These are phyloP conservation scores for Thyatira batis DNA, from an alignment of 2,888 invertebrate species.

Conservation along the genomic window DNA sequence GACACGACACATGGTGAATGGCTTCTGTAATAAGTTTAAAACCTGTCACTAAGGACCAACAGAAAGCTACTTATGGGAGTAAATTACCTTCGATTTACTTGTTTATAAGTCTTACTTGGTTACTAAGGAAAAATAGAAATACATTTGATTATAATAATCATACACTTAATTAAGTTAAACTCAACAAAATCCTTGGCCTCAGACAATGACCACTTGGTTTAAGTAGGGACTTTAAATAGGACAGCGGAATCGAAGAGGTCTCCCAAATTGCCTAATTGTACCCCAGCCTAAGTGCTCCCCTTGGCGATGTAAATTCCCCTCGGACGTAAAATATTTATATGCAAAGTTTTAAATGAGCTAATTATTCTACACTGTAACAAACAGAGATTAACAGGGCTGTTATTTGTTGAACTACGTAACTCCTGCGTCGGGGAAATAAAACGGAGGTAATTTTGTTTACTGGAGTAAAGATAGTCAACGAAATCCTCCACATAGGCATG, in stretches of 20 bases:
- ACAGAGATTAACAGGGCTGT: conserved; percentile 24
- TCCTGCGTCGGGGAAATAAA: background rate
- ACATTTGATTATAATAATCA: too few species aligned
- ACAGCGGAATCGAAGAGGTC: background rate
- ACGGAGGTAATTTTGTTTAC: background rate
- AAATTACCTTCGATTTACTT: too few species aligned
- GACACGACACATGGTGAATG: too few species aligned
- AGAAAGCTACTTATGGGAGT: too few species aligned
- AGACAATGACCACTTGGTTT: background rate
- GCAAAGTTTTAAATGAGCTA: conserved; percentile 26
- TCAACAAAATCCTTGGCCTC: background rate
- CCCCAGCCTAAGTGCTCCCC: conserved; percentile 7
- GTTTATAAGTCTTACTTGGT: too few species aligned
- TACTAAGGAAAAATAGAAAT: too few species aligned
- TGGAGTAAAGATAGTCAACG: background rate
- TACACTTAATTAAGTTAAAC: too few species aligned
- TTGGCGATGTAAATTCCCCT: conserved; percentile 11
- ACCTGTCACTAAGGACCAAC: too few species aligned
- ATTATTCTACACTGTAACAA: conserved; percentile 28
- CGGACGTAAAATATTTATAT: conserved; percentile 23
- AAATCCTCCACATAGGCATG: background rate
- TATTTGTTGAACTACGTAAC: background rate
- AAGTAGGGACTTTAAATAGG: background rate
- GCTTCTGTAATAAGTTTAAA: too few species aligned
- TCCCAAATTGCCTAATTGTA: conserved; percentile 3